Conservation (phyloP, 2,888 invertebrate species). For the Watsonalla binaria region DNA sequence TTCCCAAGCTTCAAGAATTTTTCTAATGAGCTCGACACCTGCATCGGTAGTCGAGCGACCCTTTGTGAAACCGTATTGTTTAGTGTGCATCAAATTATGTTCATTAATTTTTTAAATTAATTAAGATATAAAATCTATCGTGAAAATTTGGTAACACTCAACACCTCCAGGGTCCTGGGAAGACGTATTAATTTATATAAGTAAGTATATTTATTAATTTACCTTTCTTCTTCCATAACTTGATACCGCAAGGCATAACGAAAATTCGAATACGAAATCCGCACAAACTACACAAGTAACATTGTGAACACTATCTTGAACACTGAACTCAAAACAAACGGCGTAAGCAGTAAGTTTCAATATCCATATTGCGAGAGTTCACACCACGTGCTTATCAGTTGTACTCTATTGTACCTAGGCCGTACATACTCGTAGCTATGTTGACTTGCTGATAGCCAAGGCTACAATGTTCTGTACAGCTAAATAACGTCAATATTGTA, state of each 20-base stretch:
- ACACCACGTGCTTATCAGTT: constrained; percentile 62
- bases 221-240: constrained; percentile 54
- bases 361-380: constrained; percentile 35
- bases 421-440: constrained; percentile 1
- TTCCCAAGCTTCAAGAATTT: no score
- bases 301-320: constrained; percentile 53
- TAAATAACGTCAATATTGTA: not conserved
- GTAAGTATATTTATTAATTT: constrained; percentile 10
- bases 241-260: constrained; percentile 52
- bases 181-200: constrained; percentile 6
- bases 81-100: no score
- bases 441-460: constrained; percentile 2
- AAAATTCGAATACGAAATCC: constrained; percentile 18
- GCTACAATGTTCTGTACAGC: not conserved
- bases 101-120: no score
- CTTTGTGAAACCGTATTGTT: no score
- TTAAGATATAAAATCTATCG: no score
- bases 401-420: constrained; percentile 23
- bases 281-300: constrained; percentile 49
- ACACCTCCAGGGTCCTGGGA: not conserved
- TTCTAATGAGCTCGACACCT: no score
- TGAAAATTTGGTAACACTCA: no score
- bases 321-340: constrained; percentile 63
- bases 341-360: constrained; percentile 43
- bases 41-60: no score